Evolutionary conservation across 2,797 vertebrate species (phyloP).

Genomic region (Bradypodion pumilum): DNA sequence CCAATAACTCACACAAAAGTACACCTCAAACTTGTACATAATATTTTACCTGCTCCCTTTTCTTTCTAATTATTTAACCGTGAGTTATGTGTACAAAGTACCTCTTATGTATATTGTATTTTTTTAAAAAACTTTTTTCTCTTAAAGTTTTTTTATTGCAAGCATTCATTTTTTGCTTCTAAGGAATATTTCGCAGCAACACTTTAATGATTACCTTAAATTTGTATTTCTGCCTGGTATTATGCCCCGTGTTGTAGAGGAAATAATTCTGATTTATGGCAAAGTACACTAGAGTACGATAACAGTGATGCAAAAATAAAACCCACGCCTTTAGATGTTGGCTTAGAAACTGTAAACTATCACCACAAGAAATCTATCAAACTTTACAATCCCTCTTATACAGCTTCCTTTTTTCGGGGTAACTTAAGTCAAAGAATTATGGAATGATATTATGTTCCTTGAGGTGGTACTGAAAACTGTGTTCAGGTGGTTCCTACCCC

Average conservation of each 20-base stretch:
- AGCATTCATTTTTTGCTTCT: conserved; percentile 56
- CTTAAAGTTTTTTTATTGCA: conserved; percentile 49
- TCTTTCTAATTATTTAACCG: conserved; percentile 59
- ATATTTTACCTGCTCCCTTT: conserved; percentile 61
- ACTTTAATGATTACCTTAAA: conserved; percentile 68
- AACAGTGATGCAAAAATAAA: conserved; percentile 68
- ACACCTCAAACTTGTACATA: conserved; percentile 38
- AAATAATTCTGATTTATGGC: conserved; percentile 74
- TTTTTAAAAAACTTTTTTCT: conserved; percentile 1
- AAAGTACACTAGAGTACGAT: conserved; percentile 67
- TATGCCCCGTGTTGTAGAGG: conserved; percentile 57
- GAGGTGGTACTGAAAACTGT: conserved; percentile 61
- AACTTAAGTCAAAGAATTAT: conserved; percentile 69
- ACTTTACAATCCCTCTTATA: conserved; percentile 71
- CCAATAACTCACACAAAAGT: conserved; percentile 48
- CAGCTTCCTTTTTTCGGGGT: conserved; percentile 64
- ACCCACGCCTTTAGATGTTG: conserved; percentile 69
- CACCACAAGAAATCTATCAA: conserved; percentile 70
- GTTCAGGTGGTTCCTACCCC: conserved; percentile 44
- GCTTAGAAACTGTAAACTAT: conserved; percentile 71
- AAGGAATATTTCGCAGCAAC: conserved; percentile 57
- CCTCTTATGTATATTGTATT: conserved; percentile 49
- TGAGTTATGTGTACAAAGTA: conserved; percentile 56
- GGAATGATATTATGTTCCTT: conserved; percentile 67
- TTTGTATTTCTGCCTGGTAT: conserved; percentile 64